Evolutionary conservation across 35 echinoderm and acorn worm genomes (phyloP).

Genomic region (Ophiothrix spiculata): DNA sequence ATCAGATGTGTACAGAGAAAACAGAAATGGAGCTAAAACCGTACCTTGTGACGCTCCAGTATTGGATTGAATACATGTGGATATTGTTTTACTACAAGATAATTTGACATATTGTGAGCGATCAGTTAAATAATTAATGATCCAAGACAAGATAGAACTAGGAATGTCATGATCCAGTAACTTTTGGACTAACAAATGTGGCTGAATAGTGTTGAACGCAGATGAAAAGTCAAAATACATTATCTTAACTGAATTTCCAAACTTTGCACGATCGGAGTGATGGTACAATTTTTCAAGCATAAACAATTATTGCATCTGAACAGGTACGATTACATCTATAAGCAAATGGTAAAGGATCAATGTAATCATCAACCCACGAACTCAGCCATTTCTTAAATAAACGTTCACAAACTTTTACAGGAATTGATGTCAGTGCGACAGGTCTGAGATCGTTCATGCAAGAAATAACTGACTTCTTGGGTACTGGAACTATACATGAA

Average conservation of each 20-base stretch:
- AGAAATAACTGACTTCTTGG: conserved; percentile 20
- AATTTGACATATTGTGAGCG: no score
- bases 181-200: no score
- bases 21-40: no score
- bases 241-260: no score
- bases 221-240: no score
- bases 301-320: conserved; percentile 34
- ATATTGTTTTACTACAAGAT: no score
- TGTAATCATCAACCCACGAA: background rate
- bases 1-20: conserved; percentile 61
- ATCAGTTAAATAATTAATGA: no score
- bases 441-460: conserved; percentile 67
- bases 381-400: background rate
- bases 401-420: conserved; percentile 48
- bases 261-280: conserved; percentile 30
- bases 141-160: no score
- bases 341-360: conserved; percentile 38
- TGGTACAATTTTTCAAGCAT: conserved; percentile 31
- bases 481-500: conserved; percentile 5
- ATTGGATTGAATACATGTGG: no score
- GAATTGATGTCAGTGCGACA: conserved; percentile 46
- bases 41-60: no score
- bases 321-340: conserved; percentile 24
- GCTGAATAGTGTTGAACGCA: no score
- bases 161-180: no score